These are phyloP conservation scores for Rhincodon typus DNA, from an alignment of 2,797 vertebrate species.

Conservation along the genomic window DNA sequence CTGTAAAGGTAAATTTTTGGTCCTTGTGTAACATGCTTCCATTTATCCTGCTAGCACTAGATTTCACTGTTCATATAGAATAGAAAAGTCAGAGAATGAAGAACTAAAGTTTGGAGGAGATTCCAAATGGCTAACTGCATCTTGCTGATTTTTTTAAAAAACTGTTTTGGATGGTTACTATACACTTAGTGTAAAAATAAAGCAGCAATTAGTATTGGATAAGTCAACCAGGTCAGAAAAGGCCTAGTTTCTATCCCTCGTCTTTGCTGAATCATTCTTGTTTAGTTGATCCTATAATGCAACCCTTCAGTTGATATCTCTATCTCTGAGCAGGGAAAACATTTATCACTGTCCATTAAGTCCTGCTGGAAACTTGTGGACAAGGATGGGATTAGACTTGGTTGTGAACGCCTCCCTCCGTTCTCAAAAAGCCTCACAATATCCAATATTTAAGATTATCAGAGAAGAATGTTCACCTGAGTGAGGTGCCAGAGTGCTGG, in stretches of 20 bases:
- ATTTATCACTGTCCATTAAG: neutral
- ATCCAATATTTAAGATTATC: neutral
- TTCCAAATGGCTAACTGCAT: no score
- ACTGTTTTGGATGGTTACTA: neutral
- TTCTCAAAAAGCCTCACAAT: neutral
- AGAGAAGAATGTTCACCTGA: neutral
- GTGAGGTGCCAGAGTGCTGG: neutral
- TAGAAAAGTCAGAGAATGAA: neutral
- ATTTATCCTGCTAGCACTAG: neutral
- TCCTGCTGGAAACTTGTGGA: no score
- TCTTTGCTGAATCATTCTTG: neutral
- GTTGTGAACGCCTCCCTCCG: neutral
- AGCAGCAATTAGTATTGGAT: neutral
- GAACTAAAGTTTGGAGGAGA: no score
- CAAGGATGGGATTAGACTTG: no score
- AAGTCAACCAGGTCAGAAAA: neutral
- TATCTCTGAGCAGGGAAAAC: no score
- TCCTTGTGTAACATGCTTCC: neutral
- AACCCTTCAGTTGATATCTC: no score
- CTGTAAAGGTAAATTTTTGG: neutral
- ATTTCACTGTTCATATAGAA: neutral
- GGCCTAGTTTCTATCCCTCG: no score
- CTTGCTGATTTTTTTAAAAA: neutral
- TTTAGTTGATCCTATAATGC: no score
- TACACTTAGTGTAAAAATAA: neutral